A percentile compares a stretch with the other conserved stretches of the same genome.
These are phyloP conservation scores for Lamellibrachia satsuma DNA, from an alignment of 2,888 invertebrate species.

Conservation along the genomic window DNA sequence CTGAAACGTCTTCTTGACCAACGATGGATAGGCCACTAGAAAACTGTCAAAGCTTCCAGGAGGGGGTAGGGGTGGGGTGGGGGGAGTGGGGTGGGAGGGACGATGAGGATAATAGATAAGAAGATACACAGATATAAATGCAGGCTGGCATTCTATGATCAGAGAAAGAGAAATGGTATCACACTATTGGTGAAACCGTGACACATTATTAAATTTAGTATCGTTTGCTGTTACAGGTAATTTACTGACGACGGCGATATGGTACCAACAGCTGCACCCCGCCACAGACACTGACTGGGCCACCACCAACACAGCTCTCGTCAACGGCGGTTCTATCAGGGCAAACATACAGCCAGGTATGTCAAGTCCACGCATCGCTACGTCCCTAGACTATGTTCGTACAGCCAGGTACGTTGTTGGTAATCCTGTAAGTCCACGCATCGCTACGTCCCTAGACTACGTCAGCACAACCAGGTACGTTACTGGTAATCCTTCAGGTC, in stretches of 20 bases:
- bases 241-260: not conserved
- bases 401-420: conserved; percentile 26
- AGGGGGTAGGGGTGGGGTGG: not conserved
- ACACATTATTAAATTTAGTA: no score
- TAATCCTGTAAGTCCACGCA: not conserved
- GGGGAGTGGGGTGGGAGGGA: not conserved
- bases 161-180: not conserved
- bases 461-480: not conserved
- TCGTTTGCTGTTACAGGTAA: not conserved
- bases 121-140: not conserved
- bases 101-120: not conserved
- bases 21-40: not conserved
- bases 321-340: conserved; percentile 82
- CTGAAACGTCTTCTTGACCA: no score
- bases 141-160: not conserved
- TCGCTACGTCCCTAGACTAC: not conserved
- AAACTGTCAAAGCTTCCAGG: not conserved
- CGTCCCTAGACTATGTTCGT: conserved; percentile 61
- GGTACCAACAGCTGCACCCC: not conserved
- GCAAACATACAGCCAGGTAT: conserved; percentile 66
- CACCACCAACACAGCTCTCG: conserved; percentile 78
- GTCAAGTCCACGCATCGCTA: not conserved
- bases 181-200: not conserved
- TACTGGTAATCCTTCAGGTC: not conserved
- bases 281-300: conserved; percentile 69